A percentile compares a stretch with the other conserved stretches of the same genome.
These are phyloP conservation scores for Rynchops niger DNA, from an alignment of 2,113 vertebrate genomes.

Conservation along the genomic window DNA sequence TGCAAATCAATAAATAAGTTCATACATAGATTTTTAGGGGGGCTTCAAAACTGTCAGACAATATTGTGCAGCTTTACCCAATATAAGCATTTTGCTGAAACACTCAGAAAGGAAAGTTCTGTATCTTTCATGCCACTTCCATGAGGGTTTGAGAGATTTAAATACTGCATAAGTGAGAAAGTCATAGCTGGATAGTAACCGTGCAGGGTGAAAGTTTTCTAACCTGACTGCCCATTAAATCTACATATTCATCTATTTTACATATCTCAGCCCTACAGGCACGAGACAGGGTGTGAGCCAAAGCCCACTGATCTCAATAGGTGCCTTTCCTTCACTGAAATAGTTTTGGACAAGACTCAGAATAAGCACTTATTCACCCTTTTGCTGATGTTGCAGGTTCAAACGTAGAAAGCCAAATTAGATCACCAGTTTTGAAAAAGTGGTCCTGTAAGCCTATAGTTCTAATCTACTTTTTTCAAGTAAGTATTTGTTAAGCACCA, in stretches of 20 bases:
- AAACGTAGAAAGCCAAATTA: background rate
- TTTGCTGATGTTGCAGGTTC: background rate
- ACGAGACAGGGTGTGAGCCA: background rate
- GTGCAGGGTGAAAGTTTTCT: background rate
- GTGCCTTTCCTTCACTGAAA: background rate
- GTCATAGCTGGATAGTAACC: background rate
- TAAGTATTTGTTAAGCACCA: background rate
- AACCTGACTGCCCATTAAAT: background rate
- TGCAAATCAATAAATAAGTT: background rate
- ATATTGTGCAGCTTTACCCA: background rate
- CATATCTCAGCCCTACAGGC: background rate
- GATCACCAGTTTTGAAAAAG: background rate
- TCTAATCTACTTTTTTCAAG: background rate
- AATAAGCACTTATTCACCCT: background rate
- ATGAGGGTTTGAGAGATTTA: background rate
- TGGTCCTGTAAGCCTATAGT: background rate
- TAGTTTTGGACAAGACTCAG: background rate
- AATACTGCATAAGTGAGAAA: background rate
- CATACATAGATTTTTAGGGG: background rate
- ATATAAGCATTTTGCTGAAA: background rate
- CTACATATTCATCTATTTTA: background rate
- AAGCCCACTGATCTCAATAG: background rate
- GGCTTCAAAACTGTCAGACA: background rate
- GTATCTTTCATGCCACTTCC: background rate
- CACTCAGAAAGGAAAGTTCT: background rate